Evolutionary conservation across 2,797 vertebrate genomes (phyloP), one percentile per base, ranked within the genome.

Genomic region (Prunella strophiata): DNA sequence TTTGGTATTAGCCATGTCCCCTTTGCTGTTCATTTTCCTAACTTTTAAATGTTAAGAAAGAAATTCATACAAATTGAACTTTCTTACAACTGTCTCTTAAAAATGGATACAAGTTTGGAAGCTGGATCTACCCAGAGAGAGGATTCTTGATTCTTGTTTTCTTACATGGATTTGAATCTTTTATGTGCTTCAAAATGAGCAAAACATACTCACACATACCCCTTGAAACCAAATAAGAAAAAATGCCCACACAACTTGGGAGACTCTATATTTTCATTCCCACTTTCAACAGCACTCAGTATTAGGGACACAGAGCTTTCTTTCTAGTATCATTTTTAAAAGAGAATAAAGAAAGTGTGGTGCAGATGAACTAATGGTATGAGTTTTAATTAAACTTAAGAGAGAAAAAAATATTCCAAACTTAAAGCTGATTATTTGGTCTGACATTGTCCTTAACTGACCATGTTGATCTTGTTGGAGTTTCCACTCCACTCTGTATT

Each of bases 121-220:
- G 21, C 47, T 50, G 9, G 12, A 18, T 88, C 8, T 66, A 29
- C 10, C 9, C 23, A 32, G 21, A 71, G 15, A 70, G 15, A 66
- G 7, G 23, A 27, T 82, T 74, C n/a, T 48, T 74, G 11, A 13
- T 58, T 85, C 16, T n/a, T 74, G 15, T 75, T 65, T 89, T 79
- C 22, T 72, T 57, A 2, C 13, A 34, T 0, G 5, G 22, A 23
- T 77, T 72, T 84, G 54, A 72, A 40, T 71, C 21, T 93, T 77
- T 13, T 45, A 1, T 16, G 8, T 73, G 18, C 23, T 84, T 12
- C 26, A 68, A 36, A 88, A 48, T 32, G 80, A 88, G 32, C 8
- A 17, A 54, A 84, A 42, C 30, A 25, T 62, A 81, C 58, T 15
- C 6, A 32, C 1, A 1, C 6, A 11, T 5, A 0, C 8, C 8